These are phyloP conservation scores for Calidris pugnax DNA, from an alignment of 2,113 vertebrate species.

Conservation along the genomic window DNA sequence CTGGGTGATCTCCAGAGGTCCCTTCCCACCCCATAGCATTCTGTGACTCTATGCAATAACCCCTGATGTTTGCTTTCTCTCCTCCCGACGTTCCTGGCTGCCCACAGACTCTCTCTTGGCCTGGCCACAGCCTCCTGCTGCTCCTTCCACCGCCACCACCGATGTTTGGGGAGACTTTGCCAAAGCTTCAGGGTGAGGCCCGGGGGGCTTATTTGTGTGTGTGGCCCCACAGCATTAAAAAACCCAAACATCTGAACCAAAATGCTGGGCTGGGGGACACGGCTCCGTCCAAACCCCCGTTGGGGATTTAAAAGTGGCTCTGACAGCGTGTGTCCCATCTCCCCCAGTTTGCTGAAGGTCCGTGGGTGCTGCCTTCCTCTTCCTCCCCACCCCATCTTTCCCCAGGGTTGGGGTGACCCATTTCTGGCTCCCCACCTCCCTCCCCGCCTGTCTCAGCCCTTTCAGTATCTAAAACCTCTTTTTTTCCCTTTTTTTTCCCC, in stretches of 20 bases:
- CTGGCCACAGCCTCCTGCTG: constrained; percentile 59
- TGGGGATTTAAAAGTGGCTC: fast-evolving
- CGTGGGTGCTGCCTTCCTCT: neutral
- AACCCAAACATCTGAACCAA: neutral
- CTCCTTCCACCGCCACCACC: constrained; percentile 38
- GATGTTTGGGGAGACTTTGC: constrained; percentile 95
- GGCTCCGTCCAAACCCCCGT: fast-evolving
- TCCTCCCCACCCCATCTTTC: neutral
- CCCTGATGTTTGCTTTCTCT: neutral
- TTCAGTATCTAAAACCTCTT: neutral
- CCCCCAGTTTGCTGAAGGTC: no score
- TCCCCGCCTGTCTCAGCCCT: fast-evolving
- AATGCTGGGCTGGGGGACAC: neutral
- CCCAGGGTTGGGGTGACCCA: neutral
- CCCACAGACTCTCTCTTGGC: constrained; percentile 30
- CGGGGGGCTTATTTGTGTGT: neutral
- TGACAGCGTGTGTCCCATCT: neutral
- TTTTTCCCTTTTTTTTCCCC: no score
- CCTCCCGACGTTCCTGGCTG: neutral
- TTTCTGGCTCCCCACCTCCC: neutral
- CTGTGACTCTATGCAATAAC: neutral
- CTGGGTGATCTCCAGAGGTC: no score
- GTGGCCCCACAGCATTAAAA: neutral
- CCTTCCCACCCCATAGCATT: no score
- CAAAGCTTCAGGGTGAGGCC: constrained; percentile 86